Base-by-base conservation (phyloP, 2,888 invertebrate genomes). In the Augiades crinisus region DNA sequence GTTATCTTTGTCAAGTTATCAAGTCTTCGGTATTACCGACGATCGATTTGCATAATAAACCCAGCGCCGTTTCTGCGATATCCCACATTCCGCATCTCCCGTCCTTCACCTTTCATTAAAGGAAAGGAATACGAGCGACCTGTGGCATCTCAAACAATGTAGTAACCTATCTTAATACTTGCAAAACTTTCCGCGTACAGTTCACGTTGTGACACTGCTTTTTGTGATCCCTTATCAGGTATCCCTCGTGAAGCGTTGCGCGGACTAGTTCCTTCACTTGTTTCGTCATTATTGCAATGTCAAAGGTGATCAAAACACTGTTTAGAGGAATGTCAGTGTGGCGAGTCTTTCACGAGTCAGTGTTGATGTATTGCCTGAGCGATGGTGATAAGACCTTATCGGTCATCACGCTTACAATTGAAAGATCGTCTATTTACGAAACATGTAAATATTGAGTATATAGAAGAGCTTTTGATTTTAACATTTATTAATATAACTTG, bases 91-190 rank as follows among this genome's bases (percentile, higher is more conserved):
- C 76, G 58, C 8, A n/a, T 46, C 22, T 58, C 53, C 60, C 63
- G 78, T 79, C 86, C 87, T 86, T 86, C 85, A 83, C 85, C 81
- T 86, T 84, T 86, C 64, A 62, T 61, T 65, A 72, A 75, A 75
- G 68, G 77, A 78, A 77, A 78, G 75, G 76, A 74, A 73, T 68
- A 67, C 67, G 74, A 43, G n/a, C 27, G 14, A 72, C 65, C 72
- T 67, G 65, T 67, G 75, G 68, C 73, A 67, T 72, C 72, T 70
- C 70, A 72, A 70, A 80, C 78, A 78, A 75, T 79, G 30, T 19
- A 19, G 74, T 65, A 70, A 75, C 70, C 64, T 67, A 66, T 69
- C 66, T 68, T 53, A 56, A 59, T 59, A 72, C 75, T 83, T 81
- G 71, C 84, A 82, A 81, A 75, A 83, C 79, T 78, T 78, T 78